Evolutionary conservation across 2,888 invertebrate genomes (phyloP).

Genomic region (Dromius quadrimaculatus): DNA sequence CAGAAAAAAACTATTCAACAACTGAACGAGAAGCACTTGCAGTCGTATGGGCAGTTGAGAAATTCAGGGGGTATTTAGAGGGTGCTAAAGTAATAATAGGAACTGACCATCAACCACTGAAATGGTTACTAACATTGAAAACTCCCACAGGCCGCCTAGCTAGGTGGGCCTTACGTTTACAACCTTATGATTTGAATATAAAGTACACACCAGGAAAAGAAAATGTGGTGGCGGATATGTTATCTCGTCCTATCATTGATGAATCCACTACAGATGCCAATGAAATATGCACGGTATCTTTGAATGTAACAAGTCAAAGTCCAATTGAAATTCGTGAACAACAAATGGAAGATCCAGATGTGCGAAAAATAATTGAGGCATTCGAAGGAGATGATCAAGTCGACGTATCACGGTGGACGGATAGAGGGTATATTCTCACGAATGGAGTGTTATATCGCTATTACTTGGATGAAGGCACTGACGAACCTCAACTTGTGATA

Average conservation of each 20-base stretch:
- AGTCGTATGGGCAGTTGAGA: constrained; percentile 59
- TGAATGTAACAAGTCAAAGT: constrained; percentile 7
- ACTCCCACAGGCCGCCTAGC: constrained; percentile 62
- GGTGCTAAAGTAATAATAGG: constrained; percentile 59
- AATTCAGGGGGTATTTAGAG: constrained; percentile 62
- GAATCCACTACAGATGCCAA: not conserved
- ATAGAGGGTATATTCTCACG: constrained; percentile 40
- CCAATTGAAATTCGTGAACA: constrained; percentile 2
- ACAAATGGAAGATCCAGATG: constrained; percentile 52
- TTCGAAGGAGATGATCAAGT: constrained; percentile 34
- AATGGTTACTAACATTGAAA: constrained; percentile 63
- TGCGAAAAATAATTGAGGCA: constrained; percentile 45
- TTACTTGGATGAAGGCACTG: constrained; percentile 20
- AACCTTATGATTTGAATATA: constrained; percentile 58
- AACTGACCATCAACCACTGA: constrained; percentile 65
- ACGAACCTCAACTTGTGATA: constrained; percentile 53
- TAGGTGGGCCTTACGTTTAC: constrained; percentile 63
- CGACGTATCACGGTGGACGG: constrained; percentile 14
- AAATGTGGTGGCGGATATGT: constrained; percentile 61
- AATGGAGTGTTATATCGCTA: constrained; percentile 53
- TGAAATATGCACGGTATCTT: not conserved
- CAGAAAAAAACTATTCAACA: constrained; percentile 58
- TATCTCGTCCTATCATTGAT: constrained; percentile 56
- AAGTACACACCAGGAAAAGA: not conserved
- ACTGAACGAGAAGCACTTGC: constrained; percentile 55